Percentiles rank a stretch among this genome's conserved stretches.
These are phyloP conservation scores for Astyanax mexicanus DNA, from an alignment of 2,797 vertebrate genomes.

Conservation along the genomic window DNA sequence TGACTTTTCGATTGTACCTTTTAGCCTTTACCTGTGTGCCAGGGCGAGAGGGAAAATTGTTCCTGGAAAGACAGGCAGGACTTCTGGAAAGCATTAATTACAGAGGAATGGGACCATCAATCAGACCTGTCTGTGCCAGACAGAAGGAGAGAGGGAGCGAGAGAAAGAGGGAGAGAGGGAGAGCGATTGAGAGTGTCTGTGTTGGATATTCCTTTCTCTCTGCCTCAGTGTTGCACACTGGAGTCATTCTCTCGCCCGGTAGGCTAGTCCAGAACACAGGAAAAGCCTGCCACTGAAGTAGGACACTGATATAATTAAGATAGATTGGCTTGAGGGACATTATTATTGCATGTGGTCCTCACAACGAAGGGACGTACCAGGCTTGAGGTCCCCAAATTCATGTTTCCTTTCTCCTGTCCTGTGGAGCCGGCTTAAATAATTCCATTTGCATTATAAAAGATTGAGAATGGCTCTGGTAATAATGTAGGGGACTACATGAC, in stretches of 20 bases:
- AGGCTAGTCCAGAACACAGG: conserved; percentile 11
- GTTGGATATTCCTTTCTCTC: conserved; percentile 9
- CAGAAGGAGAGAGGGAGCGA: conserved; percentile 46
- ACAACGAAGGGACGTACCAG: conserved; percentile 26
- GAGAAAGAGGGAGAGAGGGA: neutral
- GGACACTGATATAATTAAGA: conserved; percentile 66
- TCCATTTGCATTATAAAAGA: conserved; percentile 25
- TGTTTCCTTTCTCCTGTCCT: conserved; percentile 5
- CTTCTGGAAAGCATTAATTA: conserved; percentile 67
- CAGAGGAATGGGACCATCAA: conserved; percentile 61
- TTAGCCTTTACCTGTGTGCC: conserved; percentile 44
- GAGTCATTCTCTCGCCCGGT: conserved; percentile 43
- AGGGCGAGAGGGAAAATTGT: conserved; percentile 46
- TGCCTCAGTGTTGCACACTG: conserved; percentile 23
- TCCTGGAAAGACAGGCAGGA: conserved; percentile 59
- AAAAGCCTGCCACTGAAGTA: conserved; percentile 45
- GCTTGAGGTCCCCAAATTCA: conserved; percentile 20
- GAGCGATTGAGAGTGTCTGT: conserved; percentile 12
- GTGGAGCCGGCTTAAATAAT: conserved; percentile 28
- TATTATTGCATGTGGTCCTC: conserved; percentile 44
- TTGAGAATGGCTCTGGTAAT: neutral
- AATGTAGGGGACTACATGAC: neutral
- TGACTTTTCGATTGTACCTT: conserved; percentile 20
- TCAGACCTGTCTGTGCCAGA: conserved; percentile 60
- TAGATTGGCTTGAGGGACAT: conserved; percentile 52